Evolutionary conservation across 2,888 invertebrate genomes (phyloP), one percentile per base, ranked within the genome.

Genomic region (Myopa tessellatipennis): DNA sequence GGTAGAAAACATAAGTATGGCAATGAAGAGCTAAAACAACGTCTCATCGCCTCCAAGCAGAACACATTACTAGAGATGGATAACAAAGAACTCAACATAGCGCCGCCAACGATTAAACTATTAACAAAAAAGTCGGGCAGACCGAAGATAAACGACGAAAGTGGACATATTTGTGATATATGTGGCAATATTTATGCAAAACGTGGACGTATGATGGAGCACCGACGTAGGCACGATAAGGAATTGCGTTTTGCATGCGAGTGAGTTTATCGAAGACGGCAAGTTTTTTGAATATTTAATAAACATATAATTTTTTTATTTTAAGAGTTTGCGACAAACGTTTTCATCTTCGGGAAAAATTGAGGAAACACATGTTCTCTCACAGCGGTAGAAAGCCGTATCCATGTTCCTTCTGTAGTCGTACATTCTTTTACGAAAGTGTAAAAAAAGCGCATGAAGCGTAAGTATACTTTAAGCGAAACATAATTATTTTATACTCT

Each of bases 121-220:
- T 12, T 67, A 5, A 7, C 36, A 4, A 50, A 61, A 68, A 69
- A 79, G 74, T 36, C 60, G 6, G 61, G 61, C 6, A 68, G 61
- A 16, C 68, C 61, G 12, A 74, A 68, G 45, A 26, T 68, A 10
- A 83, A 67, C 4, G 83, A 85, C 60, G 83, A 85, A 73, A 82
- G 82, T 34, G 83, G 83, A 12, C 85, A 85, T 60, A 87, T 88
- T 8, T 88, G 88, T 74, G 88, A 88, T 80, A 80, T 88, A 3
- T 88, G 88, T 72, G 88, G 88, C 0, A 88, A 88, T 79, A 85
- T 85, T 34, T 88, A 85, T 76, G 82, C 83, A n/a, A 88, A 88
- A 72, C 84, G 85, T 1, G 87, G 88, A 14, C 84, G 87, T 8
- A 85, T 88, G 83, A 87, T 84, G 83, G 88, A 88, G 34, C 88